Percentiles rank a stretch among this genome's conserved stretches.
Conservation (phyloP, 2,113 vertebrate genomes). For the Bubalus kerabau region DNA sequence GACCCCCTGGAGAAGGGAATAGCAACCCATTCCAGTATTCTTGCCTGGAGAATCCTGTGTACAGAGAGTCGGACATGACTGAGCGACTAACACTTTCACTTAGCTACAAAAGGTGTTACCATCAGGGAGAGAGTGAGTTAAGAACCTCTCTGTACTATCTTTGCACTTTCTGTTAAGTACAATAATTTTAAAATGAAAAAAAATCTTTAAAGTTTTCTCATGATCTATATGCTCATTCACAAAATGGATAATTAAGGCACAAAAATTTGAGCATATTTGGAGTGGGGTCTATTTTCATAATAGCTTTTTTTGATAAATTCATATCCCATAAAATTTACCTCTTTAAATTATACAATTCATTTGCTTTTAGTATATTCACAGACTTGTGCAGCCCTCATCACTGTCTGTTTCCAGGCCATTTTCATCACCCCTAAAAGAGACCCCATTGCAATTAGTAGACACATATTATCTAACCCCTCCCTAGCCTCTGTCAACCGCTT, state of each 20-base stretch:
- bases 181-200: slow-evolving; percentile 37
- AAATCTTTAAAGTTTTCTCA: not conserved
- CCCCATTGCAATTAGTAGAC: not conserved
- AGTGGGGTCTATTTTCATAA: not conserved
- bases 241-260: slow-evolving; percentile 9
- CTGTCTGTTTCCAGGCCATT: slow-evolving; percentile 20
- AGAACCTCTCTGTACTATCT: not conserved
- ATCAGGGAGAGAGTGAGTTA: not conserved
- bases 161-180: slow-evolving; percentile 26
- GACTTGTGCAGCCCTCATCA: not conserved
- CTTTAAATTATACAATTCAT: not conserved
- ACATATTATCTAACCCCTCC: not conserved
- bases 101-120: not conserved
- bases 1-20: not conserved
- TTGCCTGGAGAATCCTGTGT: not conserved
- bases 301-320: not conserved
- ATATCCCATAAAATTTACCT: not conserved
- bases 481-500: not conserved
- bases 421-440: not conserved
- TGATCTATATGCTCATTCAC: not conserved
- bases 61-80: not conserved
- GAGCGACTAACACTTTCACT: not conserved
- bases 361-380: not conserved
- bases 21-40: not conserved
- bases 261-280: not conserved